Conservation (phyloP, 2,113 vertebrate genomes). For the Lepisosteus osseus region DNA sequence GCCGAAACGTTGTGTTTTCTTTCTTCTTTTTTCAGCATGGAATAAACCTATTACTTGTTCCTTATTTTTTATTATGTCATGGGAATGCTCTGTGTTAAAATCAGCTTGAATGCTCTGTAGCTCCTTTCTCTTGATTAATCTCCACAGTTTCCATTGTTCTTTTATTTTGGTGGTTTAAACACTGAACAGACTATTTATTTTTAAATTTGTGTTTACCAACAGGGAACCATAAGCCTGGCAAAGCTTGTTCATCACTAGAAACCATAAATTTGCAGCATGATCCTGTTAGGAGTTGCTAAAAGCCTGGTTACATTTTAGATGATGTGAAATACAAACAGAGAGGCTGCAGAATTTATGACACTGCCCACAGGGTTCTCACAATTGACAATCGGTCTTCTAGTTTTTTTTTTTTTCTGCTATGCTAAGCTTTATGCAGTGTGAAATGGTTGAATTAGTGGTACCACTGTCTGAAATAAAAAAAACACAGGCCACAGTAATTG, state of each 20-base stretch:
- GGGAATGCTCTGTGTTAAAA: too few species aligned
- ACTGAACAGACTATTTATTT: too few species aligned
- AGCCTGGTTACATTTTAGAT: constrained; percentile 55
- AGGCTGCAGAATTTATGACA: constrained; percentile 63
- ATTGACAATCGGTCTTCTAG: constrained; percentile 43
- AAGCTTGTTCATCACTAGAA: neutral
- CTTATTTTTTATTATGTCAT: too few species aligned
- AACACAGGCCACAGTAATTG: neutral
- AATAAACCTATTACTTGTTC: too few species aligned
- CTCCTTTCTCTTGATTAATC: too few species aligned
- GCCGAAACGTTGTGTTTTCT: too few species aligned
- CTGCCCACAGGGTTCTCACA: constrained; percentile 50
- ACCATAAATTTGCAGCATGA: constrained; percentile 47
- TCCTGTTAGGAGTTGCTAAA: constrained; percentile 69
- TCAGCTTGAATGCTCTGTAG: too few species aligned
- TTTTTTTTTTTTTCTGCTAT: constrained; percentile 54
- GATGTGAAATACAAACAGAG: constrained; percentile 39
- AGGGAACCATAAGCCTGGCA: neutral
- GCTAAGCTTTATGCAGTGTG: constrained; percentile 30
- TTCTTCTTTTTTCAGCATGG: too few species aligned
- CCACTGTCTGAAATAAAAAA: constrained; percentile 40
- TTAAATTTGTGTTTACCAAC: too few species aligned
- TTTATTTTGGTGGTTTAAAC: too few species aligned
- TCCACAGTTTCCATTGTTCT: too few species aligned
- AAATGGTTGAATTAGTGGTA: constrained; percentile 51